These are phyloP conservation scores for Oncorhynchus mykiss DNA, from an alignment of 2,113 vertebrate genomes.

Conservation along the genomic window DNA sequence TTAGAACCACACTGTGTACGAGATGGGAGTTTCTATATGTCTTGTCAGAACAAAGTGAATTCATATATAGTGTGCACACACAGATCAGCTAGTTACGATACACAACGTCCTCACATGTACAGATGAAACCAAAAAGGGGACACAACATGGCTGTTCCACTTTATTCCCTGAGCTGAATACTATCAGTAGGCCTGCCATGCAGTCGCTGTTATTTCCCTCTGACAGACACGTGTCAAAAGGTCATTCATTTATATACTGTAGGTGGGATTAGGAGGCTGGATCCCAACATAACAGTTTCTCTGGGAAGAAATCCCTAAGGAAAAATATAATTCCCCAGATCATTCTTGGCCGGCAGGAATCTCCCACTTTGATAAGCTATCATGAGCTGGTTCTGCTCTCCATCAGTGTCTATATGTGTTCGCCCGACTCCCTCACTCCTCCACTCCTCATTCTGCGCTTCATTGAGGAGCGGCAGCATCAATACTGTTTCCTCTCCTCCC, in stretches of 20 bases:
- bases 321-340: constrained; percentile 14
- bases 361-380: constrained; percentile 44
- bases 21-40: too few species aligned
- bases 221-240: neutral
- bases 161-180: neutral
- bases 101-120: neutral
- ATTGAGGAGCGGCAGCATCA: constrained; percentile 19
- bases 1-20: too few species aligned
- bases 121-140: neutral
- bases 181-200: neutral
- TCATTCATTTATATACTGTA: neutral
- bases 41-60: neutral
- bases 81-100: neutral
- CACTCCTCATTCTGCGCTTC: constrained; percentile 27
- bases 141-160: neutral
- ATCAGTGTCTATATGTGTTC: constrained; percentile 35
- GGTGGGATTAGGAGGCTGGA: constrained; percentile 33
- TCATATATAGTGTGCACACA: neutral
- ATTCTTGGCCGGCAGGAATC: constrained; percentile 16
- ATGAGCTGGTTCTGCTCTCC: constrained; percentile 31
- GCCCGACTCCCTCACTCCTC: constrained; percentile 22
- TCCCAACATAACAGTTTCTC: constrained; percentile 37
- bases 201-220: neutral
- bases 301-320: constrained; percentile 15
- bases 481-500: neutral